Conservation (phyloP, 1,140 invertebrate genomes). For the Papilio dardanus region DNA sequence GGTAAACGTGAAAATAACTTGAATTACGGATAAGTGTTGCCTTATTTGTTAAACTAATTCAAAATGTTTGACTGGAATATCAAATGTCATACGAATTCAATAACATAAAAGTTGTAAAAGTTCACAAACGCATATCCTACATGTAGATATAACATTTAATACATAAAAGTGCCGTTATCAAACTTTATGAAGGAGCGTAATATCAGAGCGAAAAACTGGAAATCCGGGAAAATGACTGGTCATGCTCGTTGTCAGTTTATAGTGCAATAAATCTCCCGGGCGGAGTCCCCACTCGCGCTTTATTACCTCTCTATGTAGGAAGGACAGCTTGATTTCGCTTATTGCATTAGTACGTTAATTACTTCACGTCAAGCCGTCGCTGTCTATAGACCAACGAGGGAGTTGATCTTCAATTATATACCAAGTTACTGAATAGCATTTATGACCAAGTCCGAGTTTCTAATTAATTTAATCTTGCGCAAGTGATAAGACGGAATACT, state of each 20-base stretch:
- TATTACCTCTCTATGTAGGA: slow-evolving; percentile 31
- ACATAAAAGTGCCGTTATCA: slow-evolving; percentile 35
- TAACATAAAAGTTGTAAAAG: not conserved
- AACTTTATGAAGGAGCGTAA: slow-evolving; percentile 35
- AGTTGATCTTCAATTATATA: not conserved
- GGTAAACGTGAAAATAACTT: no score
- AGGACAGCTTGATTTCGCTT: not conserved
- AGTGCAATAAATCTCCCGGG: slow-evolving; percentile 32
- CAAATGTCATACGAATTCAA: not conserved
- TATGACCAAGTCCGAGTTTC: not conserved
- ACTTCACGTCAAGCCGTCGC: not conserved
- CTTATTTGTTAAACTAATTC: not conserved
- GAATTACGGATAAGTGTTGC: not conserved
- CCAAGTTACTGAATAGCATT: not conserved
- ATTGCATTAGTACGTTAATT: not conserved
- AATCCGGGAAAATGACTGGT: slow-evolving; percentile 34
- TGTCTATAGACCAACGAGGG: not conserved
- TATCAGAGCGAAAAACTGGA: slow-evolving; percentile 27
- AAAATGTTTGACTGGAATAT: not conserved
- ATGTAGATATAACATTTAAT: slow-evolving; percentile 1
- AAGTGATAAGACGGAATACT: not conserved
- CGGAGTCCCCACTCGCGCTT: slow-evolving; percentile 21
- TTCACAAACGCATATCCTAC: not conserved
- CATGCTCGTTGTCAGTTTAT: slow-evolving; percentile 37
- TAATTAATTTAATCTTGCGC: not conserved